Conservation (phyloP, 2,797 vertebrate species). For the Manis pentadactyla region DNA sequence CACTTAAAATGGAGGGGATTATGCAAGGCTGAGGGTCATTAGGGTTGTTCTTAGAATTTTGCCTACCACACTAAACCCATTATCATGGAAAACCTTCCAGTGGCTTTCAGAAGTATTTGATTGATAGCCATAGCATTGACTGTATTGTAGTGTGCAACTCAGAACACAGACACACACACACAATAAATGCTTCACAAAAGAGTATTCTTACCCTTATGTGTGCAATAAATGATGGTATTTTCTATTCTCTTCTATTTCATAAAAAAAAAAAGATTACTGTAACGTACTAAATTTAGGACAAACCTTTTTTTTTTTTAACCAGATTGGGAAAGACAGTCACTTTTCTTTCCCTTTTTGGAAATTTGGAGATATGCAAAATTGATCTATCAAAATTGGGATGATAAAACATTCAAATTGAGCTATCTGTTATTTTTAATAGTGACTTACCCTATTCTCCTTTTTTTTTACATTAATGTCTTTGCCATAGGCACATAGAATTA, state of each 20-base stretch:
- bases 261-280: conserved; percentile 23
- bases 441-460: neutral
- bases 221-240: neutral
- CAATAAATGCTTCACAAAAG: neutral
- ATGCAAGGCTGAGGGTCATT: neutral
- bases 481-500: neutral
- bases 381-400: neutral
- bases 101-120: neutral
- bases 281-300: neutral
- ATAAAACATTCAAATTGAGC: neutral
- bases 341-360: conserved; percentile 16
- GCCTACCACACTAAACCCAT: neutral
- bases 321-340: neutral
- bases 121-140: neutral
- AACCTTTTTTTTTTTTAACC: neutral
- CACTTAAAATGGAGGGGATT: neutral
- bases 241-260: neutral
- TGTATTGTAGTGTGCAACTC: neutral
- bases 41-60: neutral
- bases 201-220: neutral
- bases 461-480: neutral
- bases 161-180: neutral
- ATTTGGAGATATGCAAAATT: neutral
- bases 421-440: neutral
- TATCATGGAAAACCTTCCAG: neutral